phyloP scores from a whole-genome alignment of 2,888 invertebrate genomes.

The Orchesellides sinensis region DNA sequence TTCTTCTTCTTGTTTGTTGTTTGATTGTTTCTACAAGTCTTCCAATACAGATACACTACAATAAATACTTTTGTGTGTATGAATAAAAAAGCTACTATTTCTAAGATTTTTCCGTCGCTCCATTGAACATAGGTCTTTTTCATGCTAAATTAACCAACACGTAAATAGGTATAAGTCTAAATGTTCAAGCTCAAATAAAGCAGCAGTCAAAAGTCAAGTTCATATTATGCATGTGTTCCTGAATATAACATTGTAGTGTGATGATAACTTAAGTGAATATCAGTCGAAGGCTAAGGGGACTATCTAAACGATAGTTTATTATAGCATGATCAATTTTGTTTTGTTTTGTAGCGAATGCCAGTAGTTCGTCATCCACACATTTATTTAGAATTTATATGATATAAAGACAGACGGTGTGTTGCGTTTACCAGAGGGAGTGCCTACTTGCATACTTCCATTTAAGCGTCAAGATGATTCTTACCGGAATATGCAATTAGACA shows the following conservation, averaged over 20 bases:
- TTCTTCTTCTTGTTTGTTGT: too few relatives aligned
- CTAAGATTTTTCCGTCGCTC: conserved; percentile 2
- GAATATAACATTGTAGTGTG: background rate
- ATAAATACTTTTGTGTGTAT: too few relatives aligned
- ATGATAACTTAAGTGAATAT: conserved; percentile 19
- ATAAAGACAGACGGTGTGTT: background rate
- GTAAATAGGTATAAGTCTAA: conserved; percentile 4
- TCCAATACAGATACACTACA: too few relatives aligned
- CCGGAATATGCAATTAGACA: conserved; percentile 49
- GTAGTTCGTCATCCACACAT: background rate
- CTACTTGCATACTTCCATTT: background rate
- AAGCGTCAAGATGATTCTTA: background rate
- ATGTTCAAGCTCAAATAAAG: background rate
- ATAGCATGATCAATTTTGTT: too few relatives aligned
- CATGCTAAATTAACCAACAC: conserved; percentile 25
- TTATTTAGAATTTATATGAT: background rate
- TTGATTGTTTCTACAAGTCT: too few relatives aligned
- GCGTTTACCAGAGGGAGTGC: conserved; percentile 18
- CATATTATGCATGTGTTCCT: background rate
- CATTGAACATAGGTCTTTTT: conserved; percentile 46
- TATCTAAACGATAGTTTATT: conserved; percentile 4
- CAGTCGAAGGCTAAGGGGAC: conserved; percentile 55
- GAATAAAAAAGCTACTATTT: too few relatives aligned
- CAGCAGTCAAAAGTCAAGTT: conserved; percentile 6
- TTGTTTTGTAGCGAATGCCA: too few relatives aligned